phyloP scores from a whole-genome alignment of 2,797 vertebrate genomes.

The Gephyroberyx darwinii region DNA sequence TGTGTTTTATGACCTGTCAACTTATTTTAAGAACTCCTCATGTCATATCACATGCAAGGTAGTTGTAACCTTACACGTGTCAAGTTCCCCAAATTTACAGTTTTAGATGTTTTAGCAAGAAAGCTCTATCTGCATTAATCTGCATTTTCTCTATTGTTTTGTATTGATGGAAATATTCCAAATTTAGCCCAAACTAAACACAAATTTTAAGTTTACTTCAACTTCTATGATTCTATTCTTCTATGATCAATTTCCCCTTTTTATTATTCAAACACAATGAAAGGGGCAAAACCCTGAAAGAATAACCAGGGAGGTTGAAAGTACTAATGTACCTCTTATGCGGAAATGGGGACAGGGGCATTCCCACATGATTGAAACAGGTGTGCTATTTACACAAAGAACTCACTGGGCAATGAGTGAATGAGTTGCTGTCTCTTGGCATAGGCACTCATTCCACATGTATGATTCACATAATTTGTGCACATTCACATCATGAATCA shows the following conservation, averaged over 20 bases:
- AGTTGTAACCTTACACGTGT: slow-evolving; percentile 34
- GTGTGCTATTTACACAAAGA: slow-evolving; percentile 38
- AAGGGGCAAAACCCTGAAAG: background rate
- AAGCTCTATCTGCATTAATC: background rate
- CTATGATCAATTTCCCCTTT: no score
- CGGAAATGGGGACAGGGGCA: slow-evolving; percentile 33
- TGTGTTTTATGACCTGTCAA: slow-evolving; percentile 59
- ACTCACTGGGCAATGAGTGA: slow-evolving; percentile 10
- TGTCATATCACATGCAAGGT: slow-evolving; percentile 36
- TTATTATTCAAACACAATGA: background rate
- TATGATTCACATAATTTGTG: slow-evolving; percentile 4
- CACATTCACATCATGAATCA: background rate
- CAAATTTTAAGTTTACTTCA: background rate
- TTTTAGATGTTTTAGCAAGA: slow-evolving; percentile 5
- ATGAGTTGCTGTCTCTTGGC: background rate
- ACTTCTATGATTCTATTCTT: no score
- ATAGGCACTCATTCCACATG: slow-evolving; percentile 11
- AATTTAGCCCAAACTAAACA: background rate
- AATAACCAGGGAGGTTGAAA: background rate
- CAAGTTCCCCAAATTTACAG: slow-evolving; percentile 13
- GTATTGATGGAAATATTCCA: background rate
- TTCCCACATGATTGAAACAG: slow-evolving; percentile 42
- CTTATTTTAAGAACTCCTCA: slow-evolving; percentile 51
- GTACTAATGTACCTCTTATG: background rate
- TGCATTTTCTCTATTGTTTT: no score